These are phyloP conservation scores for Orthosia cruda DNA, from an alignment of 2,888 invertebrate genomes.

Conservation along the genomic window DNA sequence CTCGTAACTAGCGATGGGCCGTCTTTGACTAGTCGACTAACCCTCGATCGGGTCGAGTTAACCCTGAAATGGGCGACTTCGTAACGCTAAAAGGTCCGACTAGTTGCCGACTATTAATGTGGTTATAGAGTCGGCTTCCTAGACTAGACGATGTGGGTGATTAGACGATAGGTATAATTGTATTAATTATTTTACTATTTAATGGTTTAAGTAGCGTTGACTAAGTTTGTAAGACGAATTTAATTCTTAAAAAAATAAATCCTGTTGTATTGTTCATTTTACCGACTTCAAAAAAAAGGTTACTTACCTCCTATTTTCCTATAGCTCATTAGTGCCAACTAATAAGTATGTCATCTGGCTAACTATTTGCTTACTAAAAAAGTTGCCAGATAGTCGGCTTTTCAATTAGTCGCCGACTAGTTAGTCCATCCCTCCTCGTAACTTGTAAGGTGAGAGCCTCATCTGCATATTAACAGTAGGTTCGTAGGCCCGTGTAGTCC, in stretches of 20 bases:
- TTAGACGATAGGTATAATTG: too few relatives aligned
- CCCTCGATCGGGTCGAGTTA: too few relatives aligned
- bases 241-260: neutral
- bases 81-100: neutral
- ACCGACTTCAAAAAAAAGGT: too few relatives aligned
- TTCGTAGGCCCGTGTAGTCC: conserved; percentile 63
- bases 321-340: neutral
- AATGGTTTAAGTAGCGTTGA: too few relatives aligned
- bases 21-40: neutral
- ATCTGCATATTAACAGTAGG: conserved; percentile 75
- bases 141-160: too few relatives aligned
- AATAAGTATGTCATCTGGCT: neutral
- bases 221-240: neutral
- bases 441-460: conserved; percentile 66
- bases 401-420: neutral
- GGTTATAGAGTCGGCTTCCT: neutral
- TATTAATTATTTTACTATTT: too few relatives aligned
- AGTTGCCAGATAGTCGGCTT: neutral
- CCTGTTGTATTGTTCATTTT: neutral
- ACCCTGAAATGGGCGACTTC: neutral
- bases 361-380: neutral
- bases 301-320: neutral
- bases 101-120: neutral
- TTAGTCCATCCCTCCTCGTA: conserved; percentile 34
- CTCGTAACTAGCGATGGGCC: conserved; percentile 45